Conservation (phyloP, 2,888 invertebrate species). For the Apotomis capreana region DNA sequence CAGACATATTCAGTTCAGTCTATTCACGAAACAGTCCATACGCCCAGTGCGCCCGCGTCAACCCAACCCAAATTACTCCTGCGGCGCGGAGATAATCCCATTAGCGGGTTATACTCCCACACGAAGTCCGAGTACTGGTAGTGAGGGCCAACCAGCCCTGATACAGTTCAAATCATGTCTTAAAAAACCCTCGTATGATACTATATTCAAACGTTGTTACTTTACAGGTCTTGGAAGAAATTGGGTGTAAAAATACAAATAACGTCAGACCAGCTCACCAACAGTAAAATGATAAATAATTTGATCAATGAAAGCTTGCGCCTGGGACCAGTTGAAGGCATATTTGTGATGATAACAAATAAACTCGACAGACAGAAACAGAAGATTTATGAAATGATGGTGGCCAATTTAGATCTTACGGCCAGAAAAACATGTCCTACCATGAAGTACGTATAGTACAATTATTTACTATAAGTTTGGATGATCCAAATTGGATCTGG, state of each 20-base stretch:
- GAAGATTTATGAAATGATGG: conserved; percentile 27
- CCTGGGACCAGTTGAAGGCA: conserved; percentile 51
- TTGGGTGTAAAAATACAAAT: conserved; percentile 46
- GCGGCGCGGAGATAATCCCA: too few species aligned
- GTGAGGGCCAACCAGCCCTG: too few species aligned
- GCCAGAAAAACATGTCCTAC: conserved; percentile 52
- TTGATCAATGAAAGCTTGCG: conserved; percentile 46
- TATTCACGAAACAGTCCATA: too few species aligned
- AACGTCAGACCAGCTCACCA: conserved; percentile 33
- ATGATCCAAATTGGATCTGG: too few species aligned
- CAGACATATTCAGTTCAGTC: too few species aligned
- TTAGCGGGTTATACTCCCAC: too few species aligned
- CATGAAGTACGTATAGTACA: conserved; percentile 50
- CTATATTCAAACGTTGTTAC: background rate
- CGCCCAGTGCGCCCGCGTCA: too few species aligned
- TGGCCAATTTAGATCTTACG: conserved; percentile 49
- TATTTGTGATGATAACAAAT: conserved; percentile 47
- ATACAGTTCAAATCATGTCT: too few species aligned
- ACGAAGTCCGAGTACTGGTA: too few species aligned
- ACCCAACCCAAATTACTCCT: too few species aligned
- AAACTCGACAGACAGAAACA: conserved; percentile 40
- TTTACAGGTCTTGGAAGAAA: conserved; percentile 50
- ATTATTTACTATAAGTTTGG: too few species aligned
- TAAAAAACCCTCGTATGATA: background rate
- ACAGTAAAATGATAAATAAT: conserved; percentile 39